Evolutionary conservation across 2,888 invertebrate genomes (phyloP), one percentile per base, ranked within the genome.

Genomic region (Agriopis leucophaearia): DNA sequence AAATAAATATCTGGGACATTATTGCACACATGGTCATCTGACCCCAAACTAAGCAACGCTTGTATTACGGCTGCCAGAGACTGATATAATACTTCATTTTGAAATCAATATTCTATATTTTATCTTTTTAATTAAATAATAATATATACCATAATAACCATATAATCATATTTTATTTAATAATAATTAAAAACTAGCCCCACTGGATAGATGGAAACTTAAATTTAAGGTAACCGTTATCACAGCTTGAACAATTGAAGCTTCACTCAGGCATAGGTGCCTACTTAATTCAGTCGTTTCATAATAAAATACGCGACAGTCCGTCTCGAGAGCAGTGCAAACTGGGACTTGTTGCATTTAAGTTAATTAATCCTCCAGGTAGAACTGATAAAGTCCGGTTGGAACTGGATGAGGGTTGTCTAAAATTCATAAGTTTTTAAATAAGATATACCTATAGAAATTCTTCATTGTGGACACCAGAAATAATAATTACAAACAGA

Each of bases 321-420:
- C 86, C 84, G 87, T 86, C 87, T 88, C 79, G 84, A 91, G 90
- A 88, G 91, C 87, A 88, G 83, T 80, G 89, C 90, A 93, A 92
- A 92, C 91, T 88, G 85, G 83, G 88, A 92, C 91, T 92, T 92
- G 92, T 92, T 93, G 92, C 93, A 90, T 92, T 92, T 90, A 91
- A 92, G 87, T 91, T 92, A 93, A 93, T 93, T 92, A 93, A 92
- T 89, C 90, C 87, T 80, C 90, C 86, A 81, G 83, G 79, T 86
- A 85, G 87, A 92, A 90, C 91, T 83, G 92, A 90, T 92, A 89
- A 85, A 87, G 85, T 87, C 87, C 83, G 81, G 80, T 80, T 85
- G 82, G 85, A 84, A 70, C 70, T 60, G 44, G 59, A 51, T 64
- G 63, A 66, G 68, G 67, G 64, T 15, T 69, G 56, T 16, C 27